Base-by-base conservation (phyloP, 2,888 invertebrate genomes). In the Pheosia tremula region DNA sequence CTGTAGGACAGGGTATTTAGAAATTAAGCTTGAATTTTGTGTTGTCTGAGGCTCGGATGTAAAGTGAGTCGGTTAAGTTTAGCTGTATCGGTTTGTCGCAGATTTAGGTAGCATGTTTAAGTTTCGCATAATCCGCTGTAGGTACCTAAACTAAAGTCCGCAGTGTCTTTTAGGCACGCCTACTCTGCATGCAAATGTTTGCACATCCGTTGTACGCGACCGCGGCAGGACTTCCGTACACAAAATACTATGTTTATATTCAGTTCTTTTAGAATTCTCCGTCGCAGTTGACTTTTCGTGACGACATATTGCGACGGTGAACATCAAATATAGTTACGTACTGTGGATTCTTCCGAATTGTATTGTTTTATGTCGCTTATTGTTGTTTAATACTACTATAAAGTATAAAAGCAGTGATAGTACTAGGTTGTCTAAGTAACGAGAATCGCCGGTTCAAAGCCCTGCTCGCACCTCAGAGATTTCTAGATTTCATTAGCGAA, bases 101-200 rank as follows among this genome's bases (percentile, higher is more conserved):
- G 87, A 90, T 91, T 90, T 86, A 89, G 86, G 85, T 90, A 85
- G 90, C 88, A 90, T 88, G 88, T 89, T 90, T 86, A 89, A 88
- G 87, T 91, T 93, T 91, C 83, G 88, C 89, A 88, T 91, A 92
- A 90, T 90, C 91, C 88, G 78, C 79, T 85, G 87, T 90, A 89
- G 86, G 89, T 90, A 24, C 24, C 24, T 24, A 86, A 88, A 87
- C 86, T 87, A 88, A 89, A 92, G 88, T 89, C 93, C 88, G 91
- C 91, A 91, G 89, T 93, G 90, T 93, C 92, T 93, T 93, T 92
- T 91, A 92, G 91, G 92, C 88, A 89, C 90, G 91, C 87, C 91
- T 92, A 89, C 89, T 93, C 91, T 91, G 92, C 91, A 93, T 93
- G 93, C 93, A 91, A 90, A 90, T 90, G 90, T 90, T 90, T 90